These are phyloP conservation scores for Capitella teleta DNA, from an alignment of 1,140 invertebrate genomes.

Conservation along the genomic window DNA sequence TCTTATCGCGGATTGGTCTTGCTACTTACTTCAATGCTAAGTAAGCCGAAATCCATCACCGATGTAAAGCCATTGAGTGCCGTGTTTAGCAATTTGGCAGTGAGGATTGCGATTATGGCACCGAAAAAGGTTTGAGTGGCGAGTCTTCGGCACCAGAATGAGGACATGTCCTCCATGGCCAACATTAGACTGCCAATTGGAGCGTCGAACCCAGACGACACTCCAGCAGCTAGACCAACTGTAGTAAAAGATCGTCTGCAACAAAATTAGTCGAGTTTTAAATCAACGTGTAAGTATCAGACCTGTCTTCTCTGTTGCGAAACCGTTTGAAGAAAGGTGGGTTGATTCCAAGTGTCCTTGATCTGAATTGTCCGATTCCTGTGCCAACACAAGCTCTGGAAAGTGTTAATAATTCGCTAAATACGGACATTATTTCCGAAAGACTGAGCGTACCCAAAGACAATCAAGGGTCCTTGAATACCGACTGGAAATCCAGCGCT, in stretches of 20 bases:
- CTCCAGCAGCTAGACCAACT: conserved; percentile 93
- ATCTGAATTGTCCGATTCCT: conserved; percentile 22
- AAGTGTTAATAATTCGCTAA: background rate
- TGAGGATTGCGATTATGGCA: conserved; percentile 22
- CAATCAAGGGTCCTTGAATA: conserved; percentile 27
- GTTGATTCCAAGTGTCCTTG: conserved; percentile 16
- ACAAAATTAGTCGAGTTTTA: too few species aligned
- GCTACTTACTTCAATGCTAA: conserved; percentile 11
- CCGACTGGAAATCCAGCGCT: conserved; percentile 24
- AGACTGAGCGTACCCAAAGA: conserved; percentile 14
- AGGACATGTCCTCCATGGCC: conserved; percentile 76
- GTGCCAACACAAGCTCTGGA: conserved; percentile 19
- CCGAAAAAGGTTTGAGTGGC: conserved; percentile 28
- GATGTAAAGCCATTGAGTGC: conserved; percentile 20
- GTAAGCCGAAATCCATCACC: conserved; percentile 18
- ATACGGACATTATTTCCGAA: too few species aligned
- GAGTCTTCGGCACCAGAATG: conserved; percentile 23
- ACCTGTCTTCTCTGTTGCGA: conserved; percentile 21
- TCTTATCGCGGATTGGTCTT: too few species aligned
- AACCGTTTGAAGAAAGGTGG: conserved; percentile 18
- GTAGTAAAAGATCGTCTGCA: conserved; percentile 95
- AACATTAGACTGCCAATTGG: conserved; percentile 95
- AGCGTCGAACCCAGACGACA: conserved; percentile 86
- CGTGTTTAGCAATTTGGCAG: conserved; percentile 23
- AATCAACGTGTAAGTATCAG: too few species aligned